A percentile compares a stretch with the other conserved stretches of the same genome.
These are phyloP conservation scores for Drosophila gaucha DNA, from an alignment of 2,888 invertebrate species.

Conservation along the genomic window DNA sequence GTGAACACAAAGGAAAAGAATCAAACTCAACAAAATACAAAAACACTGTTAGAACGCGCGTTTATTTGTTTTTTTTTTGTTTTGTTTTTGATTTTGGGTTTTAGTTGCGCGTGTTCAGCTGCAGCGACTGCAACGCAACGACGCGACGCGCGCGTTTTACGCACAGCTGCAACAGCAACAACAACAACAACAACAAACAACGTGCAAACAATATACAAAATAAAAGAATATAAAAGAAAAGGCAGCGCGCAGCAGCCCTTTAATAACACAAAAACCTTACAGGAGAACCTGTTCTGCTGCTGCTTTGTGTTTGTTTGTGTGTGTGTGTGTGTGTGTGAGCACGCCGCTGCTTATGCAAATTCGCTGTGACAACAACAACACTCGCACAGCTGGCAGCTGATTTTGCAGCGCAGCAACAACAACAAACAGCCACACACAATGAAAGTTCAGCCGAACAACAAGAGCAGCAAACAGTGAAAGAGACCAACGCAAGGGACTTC, in stretches of 20 bases:
- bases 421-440: slow-evolving; percentile 42
- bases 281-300: slow-evolving; percentile 54
- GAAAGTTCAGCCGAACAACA: slow-evolving; percentile 40
- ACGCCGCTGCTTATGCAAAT: slow-evolving; percentile 49
- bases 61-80: slow-evolving; percentile 19
- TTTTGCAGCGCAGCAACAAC: slow-evolving; percentile 44
- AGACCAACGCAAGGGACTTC: slow-evolving; percentile 55
- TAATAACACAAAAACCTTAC: slow-evolving; percentile 17
- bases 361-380: slow-evolving; percentile 26
- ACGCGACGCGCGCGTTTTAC: slow-evolving; percentile 48
- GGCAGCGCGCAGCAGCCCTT: slow-evolving; percentile 43
- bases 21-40: neutral
- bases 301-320: slow-evolving; percentile 18
- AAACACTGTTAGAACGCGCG: slow-evolving; percentile 25
- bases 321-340: slow-evolving; percentile 20
- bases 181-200: slow-evolving; percentile 14
- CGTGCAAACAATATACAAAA: slow-evolving; percentile 9
- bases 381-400: slow-evolving; percentile 70
- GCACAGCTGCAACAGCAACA: slow-evolving; percentile 29
- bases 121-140: slow-evolving; percentile 55
- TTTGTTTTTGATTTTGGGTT: slow-evolving; percentile 39
- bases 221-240: slow-evolving; percentile 20
- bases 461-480: slow-evolving; percentile 14
- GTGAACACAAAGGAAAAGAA: neutral
- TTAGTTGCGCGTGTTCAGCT: slow-evolving; percentile 55